Percentiles rank a stretch among this genome's conserved stretches.
phyloP scores from a whole-genome alignment of 2,797 vertebrate genomes.

The Antrozous pallidus region DNA sequence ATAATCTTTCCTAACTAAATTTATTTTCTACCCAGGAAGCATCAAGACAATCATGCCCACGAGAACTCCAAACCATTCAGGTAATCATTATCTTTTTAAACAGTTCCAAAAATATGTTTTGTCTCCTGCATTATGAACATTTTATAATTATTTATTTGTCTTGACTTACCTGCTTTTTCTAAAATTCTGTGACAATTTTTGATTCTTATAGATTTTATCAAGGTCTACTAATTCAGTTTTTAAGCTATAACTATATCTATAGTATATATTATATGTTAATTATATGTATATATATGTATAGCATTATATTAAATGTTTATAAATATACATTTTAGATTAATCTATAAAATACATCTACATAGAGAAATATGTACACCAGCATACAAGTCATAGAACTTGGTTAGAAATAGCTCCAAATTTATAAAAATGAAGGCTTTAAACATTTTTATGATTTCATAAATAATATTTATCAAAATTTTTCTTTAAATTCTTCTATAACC shows the following conservation, averaged over 20 bases:
- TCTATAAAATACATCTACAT: neutral
- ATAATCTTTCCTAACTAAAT: constrained; percentile 30
- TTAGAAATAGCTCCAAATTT: constrained; percentile 28
- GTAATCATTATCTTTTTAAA: constrained; percentile 75
- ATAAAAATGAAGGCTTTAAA: constrained; percentile 46
- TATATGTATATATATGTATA: neutral
- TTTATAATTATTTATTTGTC: neutral
- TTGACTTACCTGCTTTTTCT: neutral
- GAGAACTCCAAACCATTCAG: constrained; percentile 80
- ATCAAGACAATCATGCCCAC: constrained; percentile 80
- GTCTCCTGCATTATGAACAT: neutral
- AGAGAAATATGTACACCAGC: neutral
- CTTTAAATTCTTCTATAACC: neutral
- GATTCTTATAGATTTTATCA: neutral
- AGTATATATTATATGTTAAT: neutral
- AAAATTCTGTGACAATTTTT: neutral
- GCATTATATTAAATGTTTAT: neutral
- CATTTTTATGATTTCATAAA: constrained; percentile 19
- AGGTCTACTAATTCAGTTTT: neutral
- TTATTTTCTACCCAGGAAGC: constrained; percentile 77
- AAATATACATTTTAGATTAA: neutral
- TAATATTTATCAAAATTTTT: neutral
- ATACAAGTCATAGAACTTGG: neutral
- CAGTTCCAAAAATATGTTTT: neutral
- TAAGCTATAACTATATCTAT: neutral